These are phyloP conservation scores for Pseudolaguvia tuberculata DNA, from an alignment of 2,113 vertebrate species.

Conservation along the genomic window DNA sequence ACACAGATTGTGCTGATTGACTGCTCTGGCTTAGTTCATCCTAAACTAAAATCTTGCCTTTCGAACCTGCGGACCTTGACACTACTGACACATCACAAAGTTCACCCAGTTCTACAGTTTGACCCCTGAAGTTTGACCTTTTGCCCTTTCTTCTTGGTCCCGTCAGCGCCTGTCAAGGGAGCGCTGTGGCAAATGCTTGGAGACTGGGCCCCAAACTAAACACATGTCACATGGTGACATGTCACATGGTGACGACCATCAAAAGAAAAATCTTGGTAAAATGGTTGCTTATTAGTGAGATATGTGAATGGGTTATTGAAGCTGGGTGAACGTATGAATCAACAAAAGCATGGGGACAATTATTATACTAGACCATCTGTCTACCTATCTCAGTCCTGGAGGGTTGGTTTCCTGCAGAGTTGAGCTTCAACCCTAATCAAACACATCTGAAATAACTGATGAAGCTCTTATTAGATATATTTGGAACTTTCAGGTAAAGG, in stretches of 20 bases:
- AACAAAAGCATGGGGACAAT: not conserved
- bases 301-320: slow-evolving; percentile 5
- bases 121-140: slow-evolving; percentile 58
- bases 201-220: slow-evolving; percentile 47
- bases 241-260: slow-evolving; percentile 20
- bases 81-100: slow-evolving; percentile 48
- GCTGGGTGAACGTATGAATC: not conserved
- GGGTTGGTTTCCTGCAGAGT: too few relatives aligned
- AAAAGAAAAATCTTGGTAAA: slow-evolving; percentile 7
- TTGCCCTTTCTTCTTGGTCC: slow-evolving; percentile 49
- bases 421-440: too few relatives aligned
- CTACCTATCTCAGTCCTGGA: too few relatives aligned
- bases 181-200: slow-evolving; percentile 47
- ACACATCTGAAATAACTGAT: too few relatives aligned
- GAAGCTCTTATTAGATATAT: too few relatives aligned
- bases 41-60: slow-evolving; percentile 62
- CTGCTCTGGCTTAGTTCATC: slow-evolving; percentile 64
- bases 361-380: not conserved
- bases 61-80: slow-evolving; percentile 49
- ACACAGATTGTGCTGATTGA: slow-evolving; percentile 59
- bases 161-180: slow-evolving; percentile 61
- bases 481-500: too few relatives aligned
- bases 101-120: slow-evolving; percentile 52
- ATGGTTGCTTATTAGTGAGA: not conserved
- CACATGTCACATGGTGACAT: slow-evolving; percentile 40